Base-by-base conservation (phyloP, 2,797 vertebrate species). In the Pteronotus mesoamericanus region DNA sequence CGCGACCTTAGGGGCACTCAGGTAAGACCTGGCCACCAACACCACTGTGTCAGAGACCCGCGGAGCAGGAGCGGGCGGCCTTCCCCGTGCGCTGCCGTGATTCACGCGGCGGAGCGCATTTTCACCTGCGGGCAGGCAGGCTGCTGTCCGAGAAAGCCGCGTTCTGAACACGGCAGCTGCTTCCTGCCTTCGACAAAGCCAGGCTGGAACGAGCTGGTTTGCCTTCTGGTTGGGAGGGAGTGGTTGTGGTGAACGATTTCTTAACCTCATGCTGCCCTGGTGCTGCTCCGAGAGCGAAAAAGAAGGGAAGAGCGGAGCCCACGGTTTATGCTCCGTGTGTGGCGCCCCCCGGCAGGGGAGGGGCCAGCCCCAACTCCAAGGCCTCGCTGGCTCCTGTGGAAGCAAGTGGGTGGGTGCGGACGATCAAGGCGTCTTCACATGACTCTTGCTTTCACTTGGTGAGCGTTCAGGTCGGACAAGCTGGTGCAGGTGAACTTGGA, bases 371-470 rank as follows among this genome's bases (percentile, higher is more conserved):
- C 93, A 34, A 78, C 9, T 3, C 14, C 26, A 6, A 69, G 37
- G 66, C 59, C 64, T 5, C 9, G 19, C 18, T 74, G 95, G 92
- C 21, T 89, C 86, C 66, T 95, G 84, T 78, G 59, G 84, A 51
- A 95, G 97, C 92, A 87, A 93, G 69, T 53, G 51, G 71, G 72
- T 32, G 51, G 64, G 83, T 71, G 80, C 80, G 89, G 96, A 88
- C 97, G 93, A 96, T 89, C 87, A 88, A 97, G 32, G 68, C 39
- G 71, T 96, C 96, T 83, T 89, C 96, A 57, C 55, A 46, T 22
- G 71, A 77, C 7, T 77, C 96, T 89, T 94, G 87, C 92, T 96
- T 97, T 97, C 94, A 72, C 91, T 96, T 80, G 34, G 77, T 79
- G 94, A 94, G 66, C 66, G 82, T 98, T 97, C 82, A 86, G 3